Conservation (phyloP, 2,797 vertebrate genomes). For the Pogoniulus pusillus region DNA sequence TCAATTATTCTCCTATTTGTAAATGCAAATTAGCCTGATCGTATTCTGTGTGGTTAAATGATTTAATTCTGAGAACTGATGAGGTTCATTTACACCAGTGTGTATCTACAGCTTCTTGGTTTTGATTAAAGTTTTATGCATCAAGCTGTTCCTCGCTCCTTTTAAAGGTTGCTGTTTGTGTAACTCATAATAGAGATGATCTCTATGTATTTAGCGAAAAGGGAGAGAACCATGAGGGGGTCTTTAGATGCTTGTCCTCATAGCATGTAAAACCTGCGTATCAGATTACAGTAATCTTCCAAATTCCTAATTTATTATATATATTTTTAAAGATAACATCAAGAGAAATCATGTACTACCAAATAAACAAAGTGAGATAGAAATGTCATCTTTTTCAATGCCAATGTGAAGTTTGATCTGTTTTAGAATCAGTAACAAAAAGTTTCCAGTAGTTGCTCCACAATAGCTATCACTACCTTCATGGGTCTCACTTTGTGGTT, state of each 20-base stretch:
- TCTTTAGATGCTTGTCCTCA: background rate
- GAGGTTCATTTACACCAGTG: slow-evolving; percentile 6
- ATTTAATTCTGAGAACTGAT: slow-evolving; percentile 5
- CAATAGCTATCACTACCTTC: background rate
- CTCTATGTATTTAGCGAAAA: background rate
- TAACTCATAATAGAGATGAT: background rate
- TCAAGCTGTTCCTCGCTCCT: background rate
- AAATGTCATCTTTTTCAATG: background rate
- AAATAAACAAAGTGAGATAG: background rate
- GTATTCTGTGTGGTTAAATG: background rate
- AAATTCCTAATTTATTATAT: background rate
- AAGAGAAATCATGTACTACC: background rate
- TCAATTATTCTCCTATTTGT: slow-evolving; percentile 35
- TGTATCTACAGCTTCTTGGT: background rate
- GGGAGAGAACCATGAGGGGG: background rate
- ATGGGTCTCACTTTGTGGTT: background rate
- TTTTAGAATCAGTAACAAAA: background rate
- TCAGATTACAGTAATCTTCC: background rate
- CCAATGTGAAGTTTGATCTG: background rate
- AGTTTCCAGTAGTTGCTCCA: background rate
- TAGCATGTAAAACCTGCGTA: background rate
- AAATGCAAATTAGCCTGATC: background rate
- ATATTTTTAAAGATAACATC: background rate
- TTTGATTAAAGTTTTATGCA: slow-evolving; percentile 33
- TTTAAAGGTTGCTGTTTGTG: background rate